Evolutionary conservation across 2,797 vertebrate species (phyloP).

Genomic region (Scolopax bukidnonensis): DNA sequence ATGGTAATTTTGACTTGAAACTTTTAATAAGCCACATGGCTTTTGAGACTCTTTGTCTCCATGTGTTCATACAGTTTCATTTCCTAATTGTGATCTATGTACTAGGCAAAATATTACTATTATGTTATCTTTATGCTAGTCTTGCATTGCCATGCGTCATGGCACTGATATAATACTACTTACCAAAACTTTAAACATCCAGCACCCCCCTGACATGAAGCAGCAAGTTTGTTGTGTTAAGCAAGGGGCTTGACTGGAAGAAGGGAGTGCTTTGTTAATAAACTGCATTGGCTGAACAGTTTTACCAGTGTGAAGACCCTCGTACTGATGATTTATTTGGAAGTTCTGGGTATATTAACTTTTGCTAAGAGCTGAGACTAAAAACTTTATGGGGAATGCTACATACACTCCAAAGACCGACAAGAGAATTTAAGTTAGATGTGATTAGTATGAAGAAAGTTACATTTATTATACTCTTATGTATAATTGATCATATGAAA

Average conservation of each 20-base stretch:
- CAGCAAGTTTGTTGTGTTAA: constrained; percentile 15
- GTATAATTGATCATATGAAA: constrained; percentile 85
- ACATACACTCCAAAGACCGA: constrained; percentile 79
- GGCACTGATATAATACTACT: background rate
- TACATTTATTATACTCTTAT: constrained; percentile 85
- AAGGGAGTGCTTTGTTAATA: constrained; percentile 61
- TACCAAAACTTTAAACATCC: constrained; percentile 30
- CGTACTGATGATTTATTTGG: constrained; percentile 76
- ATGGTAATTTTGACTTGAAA: constrained; percentile 44
- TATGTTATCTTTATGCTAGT: background rate
- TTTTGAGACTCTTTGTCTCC: constrained; percentile 34
- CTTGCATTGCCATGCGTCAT: constrained; percentile 15
- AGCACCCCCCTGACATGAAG: constrained; percentile 7
- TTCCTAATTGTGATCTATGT: background rate
- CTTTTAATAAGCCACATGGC: constrained; percentile 26
- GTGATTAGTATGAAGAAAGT: constrained; percentile 85
- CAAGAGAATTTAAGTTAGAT: constrained; percentile 83
- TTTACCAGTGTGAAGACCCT: constrained; percentile 69
- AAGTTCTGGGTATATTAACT: constrained; percentile 82
- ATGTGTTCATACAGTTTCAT: background rate
- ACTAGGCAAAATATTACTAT: background rate
- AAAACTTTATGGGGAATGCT: constrained; percentile 83
- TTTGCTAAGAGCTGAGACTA: constrained; percentile 81
- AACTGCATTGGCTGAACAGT: constrained; percentile 71
- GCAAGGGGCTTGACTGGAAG: constrained; percentile 49